Conservation (phyloP, 2,888 invertebrate genomes). For the Zaprionus obscuricornis region DNA sequence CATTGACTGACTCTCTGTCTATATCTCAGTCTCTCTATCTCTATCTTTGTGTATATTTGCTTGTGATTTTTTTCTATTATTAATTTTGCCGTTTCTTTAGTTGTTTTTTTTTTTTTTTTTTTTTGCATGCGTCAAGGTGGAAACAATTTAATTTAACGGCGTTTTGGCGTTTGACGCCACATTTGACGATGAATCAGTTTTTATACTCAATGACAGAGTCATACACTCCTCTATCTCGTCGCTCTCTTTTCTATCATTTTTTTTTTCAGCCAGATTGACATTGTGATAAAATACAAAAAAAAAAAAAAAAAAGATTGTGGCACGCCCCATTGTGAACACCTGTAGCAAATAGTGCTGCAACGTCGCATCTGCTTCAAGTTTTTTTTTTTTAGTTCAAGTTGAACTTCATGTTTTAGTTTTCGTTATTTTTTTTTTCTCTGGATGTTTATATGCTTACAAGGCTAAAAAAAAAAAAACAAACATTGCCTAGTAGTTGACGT, state of each 20-base stretch:
- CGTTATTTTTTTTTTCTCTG: no score
- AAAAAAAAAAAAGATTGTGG: background rate
- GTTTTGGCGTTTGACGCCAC: slow-evolving; percentile 6
- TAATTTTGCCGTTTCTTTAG: slow-evolving; percentile 1
- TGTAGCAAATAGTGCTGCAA: no score
- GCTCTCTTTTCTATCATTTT: background rate
- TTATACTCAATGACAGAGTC: slow-evolving; percentile 31
- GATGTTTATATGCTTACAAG: no score
- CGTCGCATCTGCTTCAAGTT: no score
- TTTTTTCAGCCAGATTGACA: slow-evolving; percentile 23
- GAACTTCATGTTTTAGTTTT: no score
- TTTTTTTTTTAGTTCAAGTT: no score
- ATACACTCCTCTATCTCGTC: no score
- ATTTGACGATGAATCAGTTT: slow-evolving; percentile 45
- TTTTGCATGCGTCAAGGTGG: slow-evolving; percentile 46
- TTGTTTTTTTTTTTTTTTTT: background rate
- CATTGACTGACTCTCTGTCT: no score
- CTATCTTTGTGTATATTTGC: slow-evolving; percentile 19
- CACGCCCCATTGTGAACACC: no score
- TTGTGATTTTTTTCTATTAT: slow-evolving; percentile 31
- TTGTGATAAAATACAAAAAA: slow-evolving; percentile 28
- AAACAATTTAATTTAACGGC: slow-evolving; percentile 49
- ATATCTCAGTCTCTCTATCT: background rate
- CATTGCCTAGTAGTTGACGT: no score
- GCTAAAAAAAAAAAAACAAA: no score